Base-by-base conservation (phyloP, 2,888 invertebrate species). In the Tenthredo amoena region DNA sequence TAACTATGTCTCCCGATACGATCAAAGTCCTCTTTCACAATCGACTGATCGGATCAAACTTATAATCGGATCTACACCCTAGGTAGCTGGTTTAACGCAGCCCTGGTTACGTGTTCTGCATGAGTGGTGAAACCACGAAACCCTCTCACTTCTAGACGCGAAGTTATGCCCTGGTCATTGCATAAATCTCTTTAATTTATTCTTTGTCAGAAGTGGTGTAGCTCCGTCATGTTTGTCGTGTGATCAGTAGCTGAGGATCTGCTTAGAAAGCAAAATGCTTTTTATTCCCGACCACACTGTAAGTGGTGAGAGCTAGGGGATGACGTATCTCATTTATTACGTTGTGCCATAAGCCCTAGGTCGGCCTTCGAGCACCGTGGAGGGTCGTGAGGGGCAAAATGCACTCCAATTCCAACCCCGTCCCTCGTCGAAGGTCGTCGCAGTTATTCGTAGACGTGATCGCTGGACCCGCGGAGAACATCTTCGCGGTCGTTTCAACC, bases 31-130 rank as follows among this genome's bases (percentile, higher is more conserved):
- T 12, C 26, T 34, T 31, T 26, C 3, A 21, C 58, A 47, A 40
- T 81, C 58, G 37, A 62, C 79, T 79, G 62, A 81, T 81, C 81
- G 34, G 58, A 81, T 81, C 18, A 58, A 62, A 62, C 62, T 62
- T 62, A 10, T 81, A 81, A 81, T 40, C 81, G 81, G 81, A 81
- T 81, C 40, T 31, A n/a, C 81, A 62, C 81, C 62, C 77, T 31
- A 34, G 68, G 34, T 68, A 26, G 15, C 77, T 31, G 55, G 77
- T 55, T 77, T 77, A 10, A 55, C n/a, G 74, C 68, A 26, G 43
- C n/a, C 43, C 10, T 68, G 68, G 68, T 68, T 34, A 34, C 68
- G 68, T 15, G 68, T 68, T 68, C 4, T 68, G 31, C 68, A 68
- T 68, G 68, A 68, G 34, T 68, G 68, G 34, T 55, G 18, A 68